Conservation (phyloP, 2,888 invertebrate species). For the Meiosimyza decipiens region DNA sequence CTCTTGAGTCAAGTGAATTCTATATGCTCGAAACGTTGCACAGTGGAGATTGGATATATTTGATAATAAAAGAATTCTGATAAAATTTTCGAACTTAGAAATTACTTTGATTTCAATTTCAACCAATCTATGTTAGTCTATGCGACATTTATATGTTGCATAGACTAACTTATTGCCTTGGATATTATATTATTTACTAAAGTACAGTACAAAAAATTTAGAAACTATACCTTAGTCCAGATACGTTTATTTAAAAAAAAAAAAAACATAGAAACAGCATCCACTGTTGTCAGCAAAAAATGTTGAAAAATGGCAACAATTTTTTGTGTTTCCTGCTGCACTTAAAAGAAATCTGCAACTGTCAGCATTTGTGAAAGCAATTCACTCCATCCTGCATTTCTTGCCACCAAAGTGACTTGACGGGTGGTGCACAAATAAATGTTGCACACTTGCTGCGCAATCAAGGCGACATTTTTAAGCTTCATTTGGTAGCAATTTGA, state of each 20-base stretch:
- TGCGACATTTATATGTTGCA: too few species aligned
- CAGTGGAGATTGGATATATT: background rate
- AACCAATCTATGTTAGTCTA: too few species aligned
- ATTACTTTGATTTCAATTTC: too few species aligned
- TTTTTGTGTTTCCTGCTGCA: background rate
- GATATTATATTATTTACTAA: too few species aligned
- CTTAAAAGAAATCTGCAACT: background rate
- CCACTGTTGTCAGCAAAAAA: too few species aligned
- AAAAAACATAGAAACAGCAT: background rate
- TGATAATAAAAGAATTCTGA: too few species aligned
- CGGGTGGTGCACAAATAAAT: background rate
- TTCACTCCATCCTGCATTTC: background rate
- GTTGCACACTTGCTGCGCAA: background rate
- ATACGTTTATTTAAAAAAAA: background rate
- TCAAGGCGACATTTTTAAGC: background rate
- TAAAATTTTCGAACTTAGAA: too few species aligned
- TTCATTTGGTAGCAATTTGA: constrained; percentile 34
- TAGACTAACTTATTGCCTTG: too few species aligned
- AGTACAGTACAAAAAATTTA: too few species aligned
- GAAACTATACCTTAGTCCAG: background rate
- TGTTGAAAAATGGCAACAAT: background rate
- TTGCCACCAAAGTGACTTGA: background rate
- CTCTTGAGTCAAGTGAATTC: background rate
- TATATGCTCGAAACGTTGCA: background rate
- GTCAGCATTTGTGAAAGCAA: constrained; percentile 6